Evolutionary conservation across 2,113 vertebrate genomes (phyloP).

Genomic region (Steatornis caripensis): DNA sequence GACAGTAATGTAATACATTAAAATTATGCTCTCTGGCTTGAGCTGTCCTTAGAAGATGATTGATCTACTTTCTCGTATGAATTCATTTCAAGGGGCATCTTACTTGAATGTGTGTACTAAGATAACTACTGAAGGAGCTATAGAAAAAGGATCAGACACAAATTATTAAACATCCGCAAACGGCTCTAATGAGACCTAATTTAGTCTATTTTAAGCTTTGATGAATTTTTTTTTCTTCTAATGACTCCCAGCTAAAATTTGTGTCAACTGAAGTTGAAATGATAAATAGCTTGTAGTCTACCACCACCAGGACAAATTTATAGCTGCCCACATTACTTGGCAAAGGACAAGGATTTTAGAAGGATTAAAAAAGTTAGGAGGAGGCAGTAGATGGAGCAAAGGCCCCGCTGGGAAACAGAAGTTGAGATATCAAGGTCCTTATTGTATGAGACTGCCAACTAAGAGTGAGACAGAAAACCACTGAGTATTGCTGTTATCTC

Average conservation of each 20-base stretch:
- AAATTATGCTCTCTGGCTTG: neutral
- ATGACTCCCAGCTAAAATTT: neutral
- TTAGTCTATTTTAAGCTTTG: neutral
- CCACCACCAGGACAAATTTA: conserved; percentile 3
- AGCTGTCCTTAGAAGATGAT: neutral
- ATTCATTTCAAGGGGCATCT: neutral
- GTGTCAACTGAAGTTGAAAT: neutral
- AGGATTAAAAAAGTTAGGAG: neutral
- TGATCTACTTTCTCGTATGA: neutral
- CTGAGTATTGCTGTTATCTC: neutral
- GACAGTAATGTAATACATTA: neutral
- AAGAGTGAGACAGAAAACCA: neutral
- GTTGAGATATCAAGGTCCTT: conserved; percentile 5
- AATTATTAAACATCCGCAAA: neutral
- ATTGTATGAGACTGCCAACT: neutral
- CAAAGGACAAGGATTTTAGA: neutral
- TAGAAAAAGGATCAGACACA: neutral
- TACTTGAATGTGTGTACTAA: neutral
- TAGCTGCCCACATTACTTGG: conserved; percentile 26
- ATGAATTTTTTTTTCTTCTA: neutral
- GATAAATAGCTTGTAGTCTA: neutral
- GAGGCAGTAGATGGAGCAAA: neutral
- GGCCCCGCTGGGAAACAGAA: neutral
- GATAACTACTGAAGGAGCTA: neutral
- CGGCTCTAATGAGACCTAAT: neutral